A percentile compares a stretch with the other conserved stretches of the same genome.
Evolutionary conservation across 2,113 vertebrate species (phyloP).

Genomic region (Illadopsis cleaveri): DNA sequence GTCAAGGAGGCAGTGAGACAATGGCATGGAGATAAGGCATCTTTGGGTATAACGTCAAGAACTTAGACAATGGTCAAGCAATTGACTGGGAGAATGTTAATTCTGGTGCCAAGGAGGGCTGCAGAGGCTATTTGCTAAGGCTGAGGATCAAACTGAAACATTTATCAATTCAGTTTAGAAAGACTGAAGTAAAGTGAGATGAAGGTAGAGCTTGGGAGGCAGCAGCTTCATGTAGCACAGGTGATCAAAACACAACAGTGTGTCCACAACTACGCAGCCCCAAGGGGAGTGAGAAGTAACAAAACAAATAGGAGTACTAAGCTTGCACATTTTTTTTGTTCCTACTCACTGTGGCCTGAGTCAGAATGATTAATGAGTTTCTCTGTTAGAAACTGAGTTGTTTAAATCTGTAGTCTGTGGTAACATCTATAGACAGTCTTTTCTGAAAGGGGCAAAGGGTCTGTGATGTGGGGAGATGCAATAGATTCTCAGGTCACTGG

Average conservation of each 20-base stretch:
- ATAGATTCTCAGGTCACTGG: not conserved
- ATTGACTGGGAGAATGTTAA: not conserved
- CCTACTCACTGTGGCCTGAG: not conserved
- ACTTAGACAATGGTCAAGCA: not conserved
- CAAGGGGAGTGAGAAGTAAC: not conserved
- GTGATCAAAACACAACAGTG: not conserved
- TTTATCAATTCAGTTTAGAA: not conserved
- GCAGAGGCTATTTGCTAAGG: not conserved
- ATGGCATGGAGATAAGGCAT: constrained; percentile 33
- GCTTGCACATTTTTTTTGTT: not conserved
- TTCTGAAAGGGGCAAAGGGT: not conserved
- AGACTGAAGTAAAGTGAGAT: not conserved
- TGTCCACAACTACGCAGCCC: not conserved
- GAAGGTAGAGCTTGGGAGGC: not conserved
- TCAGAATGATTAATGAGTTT: not conserved
- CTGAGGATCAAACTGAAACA: not conserved
- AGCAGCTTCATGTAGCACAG: not conserved
- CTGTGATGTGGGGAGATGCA: not conserved
- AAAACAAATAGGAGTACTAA: not conserved
- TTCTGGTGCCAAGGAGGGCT: not conserved
- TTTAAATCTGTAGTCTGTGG: not conserved
- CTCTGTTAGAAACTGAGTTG: not conserved
- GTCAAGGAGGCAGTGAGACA: constrained; percentile 18
- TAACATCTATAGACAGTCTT: not conserved
- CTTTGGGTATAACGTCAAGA: not conserved